A percentile compares a stretch with the other conserved stretches of the same genome.
Evolutionary conservation across 2,113 vertebrate genomes (phyloP).

Genomic region (Herpailurus yagouaroundi): DNA sequence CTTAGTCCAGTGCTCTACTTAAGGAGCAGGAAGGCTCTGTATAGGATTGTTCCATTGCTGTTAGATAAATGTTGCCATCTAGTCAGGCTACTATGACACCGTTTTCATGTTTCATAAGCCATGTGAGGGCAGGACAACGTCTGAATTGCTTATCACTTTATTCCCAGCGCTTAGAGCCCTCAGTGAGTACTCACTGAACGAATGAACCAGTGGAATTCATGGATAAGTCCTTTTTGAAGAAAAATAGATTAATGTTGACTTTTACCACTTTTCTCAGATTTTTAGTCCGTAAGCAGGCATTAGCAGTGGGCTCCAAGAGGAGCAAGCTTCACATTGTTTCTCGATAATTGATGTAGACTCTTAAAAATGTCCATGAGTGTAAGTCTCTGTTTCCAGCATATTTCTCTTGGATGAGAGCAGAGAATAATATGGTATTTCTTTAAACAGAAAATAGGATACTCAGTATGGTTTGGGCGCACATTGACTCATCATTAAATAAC

Average conservation of each 20-base stretch:
- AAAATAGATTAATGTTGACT: not conserved
- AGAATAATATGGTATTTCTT: not conserved
- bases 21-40: not conserved
- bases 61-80: accelerated
- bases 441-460: not conserved
- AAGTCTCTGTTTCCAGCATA: too few species aligned
- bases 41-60: accelerated
- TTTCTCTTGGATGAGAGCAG: not conserved
- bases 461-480: not conserved
- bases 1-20: not conserved
- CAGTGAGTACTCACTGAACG: not conserved
- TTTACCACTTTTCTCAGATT: not conserved
- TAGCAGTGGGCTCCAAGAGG: not conserved
- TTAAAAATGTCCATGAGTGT: not conserved
- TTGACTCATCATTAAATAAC: not conserved
- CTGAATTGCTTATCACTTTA: not conserved
- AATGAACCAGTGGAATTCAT: not conserved
- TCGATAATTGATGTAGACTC: not conserved
- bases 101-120: not conserved
- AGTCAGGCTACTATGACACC: accelerated
- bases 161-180: not conserved
- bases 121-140: not conserved
- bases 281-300: not conserved
- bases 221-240: not conserved
- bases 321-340: not conserved